These are phyloP conservation scores for Eulemur mongoz DNA, from an alignment of 2,797 vertebrate genomes.

Conservation along the genomic window DNA sequence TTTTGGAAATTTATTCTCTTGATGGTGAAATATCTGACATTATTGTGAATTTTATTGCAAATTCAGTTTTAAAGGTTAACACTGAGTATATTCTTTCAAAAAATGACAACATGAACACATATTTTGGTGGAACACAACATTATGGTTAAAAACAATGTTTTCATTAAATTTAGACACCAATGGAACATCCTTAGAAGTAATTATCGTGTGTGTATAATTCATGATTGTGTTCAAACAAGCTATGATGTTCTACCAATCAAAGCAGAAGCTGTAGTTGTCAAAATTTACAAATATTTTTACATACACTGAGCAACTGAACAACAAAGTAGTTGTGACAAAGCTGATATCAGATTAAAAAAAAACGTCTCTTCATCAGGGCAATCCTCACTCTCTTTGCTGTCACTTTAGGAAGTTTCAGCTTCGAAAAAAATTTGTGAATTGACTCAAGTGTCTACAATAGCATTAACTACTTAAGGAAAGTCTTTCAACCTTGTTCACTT, in stretches of 20 bases:
- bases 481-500: background rate
- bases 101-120: background rate
- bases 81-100: background rate
- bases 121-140: background rate
- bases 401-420: background rate
- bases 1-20: background rate
- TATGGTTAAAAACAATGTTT: background rate
- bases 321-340: background rate
- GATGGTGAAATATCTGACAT: background rate
- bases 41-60: background rate
- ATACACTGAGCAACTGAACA: background rate
- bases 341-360: fast-evolving
- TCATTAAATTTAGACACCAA: background rate
- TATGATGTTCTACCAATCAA: background rate
- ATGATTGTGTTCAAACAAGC: background rate
- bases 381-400: background rate
- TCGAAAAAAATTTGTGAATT: background rate
- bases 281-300: background rate
- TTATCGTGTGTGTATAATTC: background rate
- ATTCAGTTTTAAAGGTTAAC: background rate
- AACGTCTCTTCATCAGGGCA: background rate
- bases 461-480: background rate
- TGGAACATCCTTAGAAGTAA: background rate
- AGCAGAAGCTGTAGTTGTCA: background rate
- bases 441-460: background rate